Evolutionary conservation across 2,113 vertebrate genomes (phyloP), one percentile per base, ranked within the genome.

Genomic region (Channa maculata): DNA sequence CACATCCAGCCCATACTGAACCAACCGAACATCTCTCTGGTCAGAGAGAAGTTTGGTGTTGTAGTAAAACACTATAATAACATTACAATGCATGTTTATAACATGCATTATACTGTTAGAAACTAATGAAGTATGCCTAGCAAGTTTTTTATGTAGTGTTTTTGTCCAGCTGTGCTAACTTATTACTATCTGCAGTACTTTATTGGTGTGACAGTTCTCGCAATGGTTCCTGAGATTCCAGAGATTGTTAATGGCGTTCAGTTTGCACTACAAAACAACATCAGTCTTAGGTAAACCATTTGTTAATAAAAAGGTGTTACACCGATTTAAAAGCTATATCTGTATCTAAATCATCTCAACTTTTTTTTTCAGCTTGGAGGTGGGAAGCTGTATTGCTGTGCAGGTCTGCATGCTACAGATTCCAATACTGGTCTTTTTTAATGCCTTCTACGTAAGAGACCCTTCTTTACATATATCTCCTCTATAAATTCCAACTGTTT

Each of bases 351-450:
- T 7, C 8, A 1, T n/a, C 3, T 60, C 24, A 24, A 24, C 24
- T 49, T 61, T 65, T 45, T 15, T 64, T 77, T 43, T 37, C 84
- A 97, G 96, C 87, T 93, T 97, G 8, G 96, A 97, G 88, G 96
- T 97, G 0, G 96, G 96, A 64, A 95, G 94, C 80, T 96, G 95
- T 77, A 96, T 97, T 0, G 96, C 96, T 0, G 96, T 97, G 38
- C 96, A 97, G 87, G 96, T 97, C 59, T 97, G 96, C 93, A 97
- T 97, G 96, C 86, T 97, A 15, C 96, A 97, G 93, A 97, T 97
- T 68, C 96, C 96, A 48, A 86, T 97, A 71, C 89, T 97, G 73
- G 94, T 97, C 76, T 85, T 96, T 68, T 97, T 97, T 88, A 96
- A 96, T 24, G 87, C 94, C 50, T 94, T 96, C 87, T 97, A 95